A percentile compares a stretch with the other conserved stretches of the same genome.
Evolutionary conservation across 2,113 vertebrate genomes (phyloP).

Genomic region (Oryzias melastigma): DNA sequence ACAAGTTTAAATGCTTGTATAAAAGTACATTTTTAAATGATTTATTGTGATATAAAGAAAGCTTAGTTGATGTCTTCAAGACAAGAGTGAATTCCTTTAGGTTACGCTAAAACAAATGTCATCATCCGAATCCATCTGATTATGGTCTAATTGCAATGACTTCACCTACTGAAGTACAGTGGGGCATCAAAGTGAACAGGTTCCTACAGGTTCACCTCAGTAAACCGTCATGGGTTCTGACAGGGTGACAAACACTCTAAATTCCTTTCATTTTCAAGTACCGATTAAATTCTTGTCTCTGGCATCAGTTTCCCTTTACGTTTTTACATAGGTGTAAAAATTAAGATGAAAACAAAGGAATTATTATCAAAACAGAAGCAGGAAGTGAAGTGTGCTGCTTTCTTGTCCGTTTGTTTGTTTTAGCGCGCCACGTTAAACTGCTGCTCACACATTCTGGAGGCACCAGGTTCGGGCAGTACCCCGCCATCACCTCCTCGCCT

Average conservation of each 20-base stretch:
- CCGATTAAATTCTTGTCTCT: background rate
- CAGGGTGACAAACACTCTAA: background rate
- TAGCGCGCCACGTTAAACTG: background rate
- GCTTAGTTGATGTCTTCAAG: too few species aligned
- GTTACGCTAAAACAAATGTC: background rate
- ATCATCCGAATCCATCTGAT: background rate
- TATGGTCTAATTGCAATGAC: background rate
- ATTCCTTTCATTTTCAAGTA: conserved; percentile 3
- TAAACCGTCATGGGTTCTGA: conserved; percentile 10
- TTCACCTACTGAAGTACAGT: background rate
- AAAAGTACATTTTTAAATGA: too few species aligned
- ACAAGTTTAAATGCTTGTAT: too few species aligned
- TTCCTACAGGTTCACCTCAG: conserved; percentile 5
- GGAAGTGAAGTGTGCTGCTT: background rate
- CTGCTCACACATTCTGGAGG: conserved; percentile 22
- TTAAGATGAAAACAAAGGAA: background rate
- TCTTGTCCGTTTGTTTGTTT: conserved; percentile 1
- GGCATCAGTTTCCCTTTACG: conserved; percentile 1
- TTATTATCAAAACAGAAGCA: background rate
- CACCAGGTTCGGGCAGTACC: conserved; percentile 34
- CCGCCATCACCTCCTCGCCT: conserved; percentile 16
- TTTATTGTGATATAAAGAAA: too few species aligned
- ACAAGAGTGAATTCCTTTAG: too few species aligned
- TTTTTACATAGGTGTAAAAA: background rate
- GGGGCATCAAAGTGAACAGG: conserved; percentile 3